Evolutionary conservation across 2,888 invertebrate species (phyloP).

Genomic region (Plebejus anna): DNA sequence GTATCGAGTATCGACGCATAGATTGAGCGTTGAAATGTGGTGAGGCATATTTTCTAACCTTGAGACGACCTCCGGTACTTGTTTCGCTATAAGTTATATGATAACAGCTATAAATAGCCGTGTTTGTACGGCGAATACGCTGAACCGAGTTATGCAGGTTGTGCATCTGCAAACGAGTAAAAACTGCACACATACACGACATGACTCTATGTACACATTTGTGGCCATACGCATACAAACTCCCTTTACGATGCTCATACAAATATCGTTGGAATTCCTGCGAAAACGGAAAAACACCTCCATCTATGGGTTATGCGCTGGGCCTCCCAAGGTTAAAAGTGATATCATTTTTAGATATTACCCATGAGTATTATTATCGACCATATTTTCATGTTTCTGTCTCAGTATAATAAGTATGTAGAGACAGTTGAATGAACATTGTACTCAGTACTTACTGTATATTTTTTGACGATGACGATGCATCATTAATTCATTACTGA

Average conservation of each 20-base stretch:
- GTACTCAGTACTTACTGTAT: not conserved
- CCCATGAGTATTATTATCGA: not conserved
- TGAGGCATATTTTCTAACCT: conserved; percentile 14
- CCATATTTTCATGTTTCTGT: not conserved
- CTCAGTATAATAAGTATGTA: not conserved
- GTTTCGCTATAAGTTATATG: conserved; percentile 16
- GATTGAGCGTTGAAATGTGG: conserved; percentile 11
- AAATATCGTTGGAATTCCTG: not conserved
- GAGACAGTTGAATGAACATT: not conserved
- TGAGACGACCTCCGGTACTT: conserved; percentile 22
- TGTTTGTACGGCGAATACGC: conserved; percentile 22
- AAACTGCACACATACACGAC: not conserved
- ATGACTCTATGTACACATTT: not conserved
- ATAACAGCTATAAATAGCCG: conserved; percentile 24
- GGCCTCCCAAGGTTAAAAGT: not conserved
- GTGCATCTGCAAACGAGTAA: conserved; percentile 1
- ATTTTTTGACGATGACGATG: not conserved
- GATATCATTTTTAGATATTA: not conserved
- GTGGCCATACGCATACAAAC: not conserved
- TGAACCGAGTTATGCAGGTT: conserved; percentile 22
- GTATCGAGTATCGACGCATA: not conserved
- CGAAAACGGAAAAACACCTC: not conserved
- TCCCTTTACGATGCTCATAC: not conserved
- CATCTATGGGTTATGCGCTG: not conserved
- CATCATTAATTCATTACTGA: not conserved